phyloP scores from a whole-genome alignment of 2,797 vertebrate genomes.

The Hoplostethus mediterraneus region DNA sequence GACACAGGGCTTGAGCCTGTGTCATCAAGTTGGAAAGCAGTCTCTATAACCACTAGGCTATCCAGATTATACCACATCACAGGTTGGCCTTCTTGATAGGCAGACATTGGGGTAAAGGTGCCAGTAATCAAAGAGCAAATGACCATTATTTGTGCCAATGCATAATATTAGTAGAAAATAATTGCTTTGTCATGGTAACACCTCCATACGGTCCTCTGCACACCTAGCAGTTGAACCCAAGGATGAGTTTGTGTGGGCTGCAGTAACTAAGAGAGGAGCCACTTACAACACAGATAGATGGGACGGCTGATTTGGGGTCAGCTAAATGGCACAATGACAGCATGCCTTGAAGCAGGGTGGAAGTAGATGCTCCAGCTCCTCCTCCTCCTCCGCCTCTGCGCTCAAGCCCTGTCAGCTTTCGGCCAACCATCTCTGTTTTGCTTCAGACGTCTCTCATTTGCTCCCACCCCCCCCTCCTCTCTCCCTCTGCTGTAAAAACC shows the following conservation, averaged over 20 bases:
- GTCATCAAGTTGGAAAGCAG: too few species aligned
- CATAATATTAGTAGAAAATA: not conserved
- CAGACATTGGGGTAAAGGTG: not conserved
- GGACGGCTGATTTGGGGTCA: conserved; percentile 68
- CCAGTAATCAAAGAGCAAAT: not conserved
- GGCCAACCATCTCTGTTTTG: conserved; percentile 56
- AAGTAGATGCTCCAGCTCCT: conserved; percentile 37
- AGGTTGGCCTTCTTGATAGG: not conserved
- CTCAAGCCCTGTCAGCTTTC: conserved; percentile 63
- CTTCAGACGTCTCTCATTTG: conserved; percentile 37
- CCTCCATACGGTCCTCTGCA: not conserved
- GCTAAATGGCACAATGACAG: conserved; percentile 69
- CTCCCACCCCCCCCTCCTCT: conserved; percentile 21
- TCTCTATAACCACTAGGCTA: too few species aligned
- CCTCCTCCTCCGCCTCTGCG: conserved; percentile 47
- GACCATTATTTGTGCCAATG: not conserved
- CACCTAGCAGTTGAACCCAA: conserved; percentile 6
- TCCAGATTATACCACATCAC: not conserved
- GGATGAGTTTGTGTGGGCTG: conserved; percentile 6
- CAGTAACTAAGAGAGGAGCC: conserved; percentile 46
- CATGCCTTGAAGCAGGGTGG: conserved; percentile 52
- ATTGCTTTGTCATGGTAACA: not conserved
- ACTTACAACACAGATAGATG: conserved; percentile 54
- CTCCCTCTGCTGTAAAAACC: conserved; percentile 72
- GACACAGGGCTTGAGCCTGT: not conserved